phyloP scores from a whole-genome alignment of 2,888 invertebrate genomes.

The Heliconius cydno region DNA sequence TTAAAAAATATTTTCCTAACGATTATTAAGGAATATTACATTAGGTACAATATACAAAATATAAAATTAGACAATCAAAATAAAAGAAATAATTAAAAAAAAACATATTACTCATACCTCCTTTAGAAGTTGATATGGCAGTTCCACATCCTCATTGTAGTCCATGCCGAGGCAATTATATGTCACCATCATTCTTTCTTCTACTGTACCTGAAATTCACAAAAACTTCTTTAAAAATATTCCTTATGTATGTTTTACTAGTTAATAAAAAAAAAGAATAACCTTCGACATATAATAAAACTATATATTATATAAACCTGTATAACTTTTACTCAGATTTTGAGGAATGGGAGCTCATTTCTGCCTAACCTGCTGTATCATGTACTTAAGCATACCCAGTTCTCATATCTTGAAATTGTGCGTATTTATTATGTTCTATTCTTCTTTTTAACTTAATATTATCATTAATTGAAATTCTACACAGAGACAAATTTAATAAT shows the following conservation, averaged over 20 bases:
- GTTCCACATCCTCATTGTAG: conserved; percentile 78
- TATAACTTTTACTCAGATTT: no score
- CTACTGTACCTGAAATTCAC: conserved; percentile 77
- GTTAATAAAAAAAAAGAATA: neutral
- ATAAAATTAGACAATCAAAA: neutral
- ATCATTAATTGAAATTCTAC: no score
- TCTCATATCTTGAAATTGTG: no score
- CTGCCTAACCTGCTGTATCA: no score
- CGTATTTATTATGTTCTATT: no score
- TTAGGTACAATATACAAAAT: neutral
- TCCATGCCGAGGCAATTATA: conserved; percentile 83
- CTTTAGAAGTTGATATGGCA: conserved; percentile 85
- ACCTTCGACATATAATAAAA: no score
- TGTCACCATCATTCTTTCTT: conserved; percentile 84
- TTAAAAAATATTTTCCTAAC: neutral
- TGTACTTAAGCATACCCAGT: no score
- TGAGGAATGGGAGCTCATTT: no score
- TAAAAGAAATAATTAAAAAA: neutral
- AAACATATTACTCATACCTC: conserved; percentile 73
- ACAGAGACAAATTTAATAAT: no score
- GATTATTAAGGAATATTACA: neutral
- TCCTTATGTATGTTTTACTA: neutral
- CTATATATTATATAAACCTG: no score
- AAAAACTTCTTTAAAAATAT: neutral
- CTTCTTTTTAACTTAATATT: no score